Evolutionary conservation across 2,888 invertebrate species (phyloP), one percentile per base, ranked within the genome.

Genomic region (Sclerodermus sp.): DNA sequence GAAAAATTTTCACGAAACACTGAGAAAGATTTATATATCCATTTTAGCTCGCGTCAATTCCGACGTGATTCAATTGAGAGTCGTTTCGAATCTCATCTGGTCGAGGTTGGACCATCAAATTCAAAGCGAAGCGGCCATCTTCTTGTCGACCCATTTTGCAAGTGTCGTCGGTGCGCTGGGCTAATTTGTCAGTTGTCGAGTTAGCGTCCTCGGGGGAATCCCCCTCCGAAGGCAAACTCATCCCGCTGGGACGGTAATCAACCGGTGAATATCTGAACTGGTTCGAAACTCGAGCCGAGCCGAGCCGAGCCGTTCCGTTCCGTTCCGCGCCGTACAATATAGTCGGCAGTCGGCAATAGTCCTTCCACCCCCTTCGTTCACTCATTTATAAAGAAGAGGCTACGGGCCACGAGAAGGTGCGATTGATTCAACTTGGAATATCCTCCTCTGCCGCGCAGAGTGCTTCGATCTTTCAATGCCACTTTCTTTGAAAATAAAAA

Each of bases 101-200:
- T 14, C 30, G 16, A 29, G 39, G 10, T 42, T 38, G 49, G 53
- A 51, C 57, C 53, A 63, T 64, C 59, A 66, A 70, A 66, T 64
- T 67, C 66, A 66, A 71, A 69, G 58, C 60, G 66, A 62, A 61
- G 51, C 53, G 52, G 52, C 60, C 62, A 62, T 55, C 67, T 66
- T 66, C 70, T 67, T 74, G 75, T 76, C 74, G 71, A 73, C 74
- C 77, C 75, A 78, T 78, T 78, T 78, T 70, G 74, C 76, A 78
- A 77, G 77, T 78, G 77, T 78, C 77, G 77, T 76, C 77, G 76
- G 72, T 67, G 71, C 70, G 72, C 75, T 65, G 65, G 72, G 72
- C 75, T 77, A 77, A 77, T 77, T 77, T 77, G 77, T 77, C 77
- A 77, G 77, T 77, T 77, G 77, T 77, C 77, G 74, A 77, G 77